Base-by-base conservation (phyloP, 2,797 vertebrate species). In the Heteromormyrus szaboi region DNA sequence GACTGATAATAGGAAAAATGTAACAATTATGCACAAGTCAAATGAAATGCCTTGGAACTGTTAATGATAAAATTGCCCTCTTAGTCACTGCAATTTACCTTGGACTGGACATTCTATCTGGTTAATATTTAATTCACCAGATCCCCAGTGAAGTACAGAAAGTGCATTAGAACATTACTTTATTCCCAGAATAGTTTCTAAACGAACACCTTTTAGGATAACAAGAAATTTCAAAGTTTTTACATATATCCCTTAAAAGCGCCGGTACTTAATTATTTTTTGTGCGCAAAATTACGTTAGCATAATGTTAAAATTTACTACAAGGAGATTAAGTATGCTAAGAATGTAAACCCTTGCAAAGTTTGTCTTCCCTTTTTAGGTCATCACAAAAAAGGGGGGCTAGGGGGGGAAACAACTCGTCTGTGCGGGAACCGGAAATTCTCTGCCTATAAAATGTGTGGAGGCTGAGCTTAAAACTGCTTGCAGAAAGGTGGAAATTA, bases 401-500 rank as follows among this genome's bases (percentile, higher is more conserved):
- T n/a, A 14, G 4, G 51, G 17, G 53, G 14, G 17, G 14, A 0
- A 29, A 14, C 22, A 51, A 29, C 0, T 33, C 0, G n/a, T 33
- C 48, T 53, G 25, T 29, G 6, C 25, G 83, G 83, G 72, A 51
- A 53, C 48, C 50, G 83, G 83, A 51, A 85, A 54, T 12, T 33
- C 22, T 50, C 81, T 84, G 46, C 81, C 48, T 19, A 14, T 85
- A 14, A 29, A 51, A 33, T 14, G 22, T 14, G 44, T 85, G 44
- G 48, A 50, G 83, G 46, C 46, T 44, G 72, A 29, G 25, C 12
- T 53, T 33, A 14, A 22, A 33, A 14, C 29, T 22, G 83, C 25
- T 85, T 85, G 46, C 83, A 29, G 83, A 53, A 50, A 85, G 83
- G 53, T 59, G 79, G 76, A 88, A 88, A 48, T 84, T 48, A 84